phyloP scores from a whole-genome alignment of 1,140 invertebrate species.

The Lordiphosa collinella region DNA sequence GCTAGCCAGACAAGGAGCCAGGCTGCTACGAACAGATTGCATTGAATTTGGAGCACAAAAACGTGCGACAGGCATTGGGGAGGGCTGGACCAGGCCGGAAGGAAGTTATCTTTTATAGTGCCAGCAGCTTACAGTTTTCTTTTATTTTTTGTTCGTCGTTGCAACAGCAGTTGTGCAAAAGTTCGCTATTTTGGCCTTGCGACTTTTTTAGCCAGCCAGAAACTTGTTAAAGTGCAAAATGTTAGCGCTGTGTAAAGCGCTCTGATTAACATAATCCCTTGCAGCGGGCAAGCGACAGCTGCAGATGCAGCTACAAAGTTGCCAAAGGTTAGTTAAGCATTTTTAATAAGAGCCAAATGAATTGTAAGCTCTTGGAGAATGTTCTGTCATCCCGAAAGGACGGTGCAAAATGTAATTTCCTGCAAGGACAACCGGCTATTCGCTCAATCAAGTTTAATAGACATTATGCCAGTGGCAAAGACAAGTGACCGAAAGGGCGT shows the following conservation, averaged over 20 bases:
- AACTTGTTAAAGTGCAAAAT: slow-evolving; percentile 74
- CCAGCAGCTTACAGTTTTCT: slow-evolving; percentile 55
- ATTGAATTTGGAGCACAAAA: slow-evolving; percentile 59
- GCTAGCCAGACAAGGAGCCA: slow-evolving; percentile 3
- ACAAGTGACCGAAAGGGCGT: slow-evolving; percentile 30
- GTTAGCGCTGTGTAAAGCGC: slow-evolving; percentile 35
- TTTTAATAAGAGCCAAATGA: slow-evolving; percentile 71
- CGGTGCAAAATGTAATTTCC: slow-evolving; percentile 72
- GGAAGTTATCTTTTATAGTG: slow-evolving; percentile 73
- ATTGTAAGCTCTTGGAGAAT: slow-evolving; percentile 71
- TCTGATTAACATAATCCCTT: slow-evolving; percentile 73
- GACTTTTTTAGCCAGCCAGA: slow-evolving; percentile 46
- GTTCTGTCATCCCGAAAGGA: slow-evolving; percentile 17
- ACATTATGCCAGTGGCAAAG: slow-evolving; percentile 55
- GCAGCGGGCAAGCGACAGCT: slow-evolving; percentile 58
- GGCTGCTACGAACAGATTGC: slow-evolving; percentile 51
- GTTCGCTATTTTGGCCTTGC: slow-evolving; percentile 48
- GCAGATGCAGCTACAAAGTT: slow-evolving; percentile 54
- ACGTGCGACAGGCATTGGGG: background rate
- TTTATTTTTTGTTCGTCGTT: slow-evolving; percentile 4
- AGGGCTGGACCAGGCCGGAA: slow-evolving; percentile 24
- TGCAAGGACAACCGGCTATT: slow-evolving; percentile 30
- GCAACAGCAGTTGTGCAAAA: slow-evolving; percentile 13
- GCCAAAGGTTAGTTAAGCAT: slow-evolving; percentile 72
- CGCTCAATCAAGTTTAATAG: slow-evolving; percentile 77